phyloP scores from a whole-genome alignment of 2,888 invertebrate species.

The Autographa pulchrina region DNA sequence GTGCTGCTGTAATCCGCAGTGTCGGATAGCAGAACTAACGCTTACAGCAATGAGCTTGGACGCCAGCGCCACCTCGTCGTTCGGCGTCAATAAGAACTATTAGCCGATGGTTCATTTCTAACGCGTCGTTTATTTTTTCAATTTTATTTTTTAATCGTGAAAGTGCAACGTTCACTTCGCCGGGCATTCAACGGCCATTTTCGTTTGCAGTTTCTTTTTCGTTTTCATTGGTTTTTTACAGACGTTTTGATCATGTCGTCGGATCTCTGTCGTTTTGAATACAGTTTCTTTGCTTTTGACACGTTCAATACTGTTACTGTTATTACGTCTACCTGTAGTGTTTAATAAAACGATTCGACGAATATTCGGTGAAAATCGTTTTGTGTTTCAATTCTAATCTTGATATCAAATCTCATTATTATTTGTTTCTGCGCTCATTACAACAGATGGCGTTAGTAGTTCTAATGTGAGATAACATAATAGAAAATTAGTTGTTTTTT shows the following conservation, averaged over 20 bases:
- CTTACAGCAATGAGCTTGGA: constrained; percentile 50
- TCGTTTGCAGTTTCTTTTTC: constrained; percentile 82
- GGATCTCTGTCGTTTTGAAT: constrained; percentile 64
- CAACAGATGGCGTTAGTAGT: constrained; percentile 83
- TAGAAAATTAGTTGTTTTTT: constrained; percentile 9
- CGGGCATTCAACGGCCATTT: constrained; percentile 84
- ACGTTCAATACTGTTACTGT: constrained; percentile 40
- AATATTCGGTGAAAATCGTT: not conserved
- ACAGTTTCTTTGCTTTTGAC: constrained; percentile 49
- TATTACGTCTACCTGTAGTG: constrained; percentile 19
- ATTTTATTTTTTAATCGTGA: constrained; percentile 85
- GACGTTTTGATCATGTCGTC: constrained; percentile 83
- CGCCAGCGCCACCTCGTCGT: constrained; percentile 71
- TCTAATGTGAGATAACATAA: constrained; percentile 43
- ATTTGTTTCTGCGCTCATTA: constrained; percentile 70
- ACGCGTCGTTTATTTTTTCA: constrained; percentile 78
- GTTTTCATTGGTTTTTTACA: constrained; percentile 83
- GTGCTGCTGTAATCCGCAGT: constrained; percentile 77
- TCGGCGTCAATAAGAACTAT: constrained; percentile 76
- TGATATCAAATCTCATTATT: constrained; percentile 47
- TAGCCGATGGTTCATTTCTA: constrained; percentile 82
- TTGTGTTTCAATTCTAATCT: not conserved
- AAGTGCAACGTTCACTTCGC: constrained; percentile 88
- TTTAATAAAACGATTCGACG: not conserved
- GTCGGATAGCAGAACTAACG: constrained; percentile 86